Base-by-base conservation (phyloP, 2,888 invertebrate species). In the Hyppa rectilinea region DNA sequence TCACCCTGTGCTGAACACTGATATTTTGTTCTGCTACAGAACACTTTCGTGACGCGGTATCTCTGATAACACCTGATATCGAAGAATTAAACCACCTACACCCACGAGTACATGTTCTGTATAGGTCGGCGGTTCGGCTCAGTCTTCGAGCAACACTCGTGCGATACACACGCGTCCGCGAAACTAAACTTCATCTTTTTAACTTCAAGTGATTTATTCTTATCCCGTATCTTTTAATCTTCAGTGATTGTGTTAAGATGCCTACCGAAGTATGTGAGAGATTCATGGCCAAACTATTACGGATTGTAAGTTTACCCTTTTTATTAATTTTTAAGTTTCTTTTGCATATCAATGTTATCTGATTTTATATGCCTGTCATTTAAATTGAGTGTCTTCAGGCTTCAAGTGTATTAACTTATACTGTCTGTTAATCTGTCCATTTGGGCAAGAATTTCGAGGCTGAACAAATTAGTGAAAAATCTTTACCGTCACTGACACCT, bases 251-350 rank as follows among this genome's bases (percentile, higher is more conserved):
- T 75, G 76, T 69, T 81, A 85, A 84, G 52, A 93, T 93, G 93
- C 93, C 93, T 76, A 91, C 93, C 34, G 88, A 91, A 66, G 89
- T 88, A 23, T 87, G 91, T 71, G 93, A 92, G 78, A 92, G 90
- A 82, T 90, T 93, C 79, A 78, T 92, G 74, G 84, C 89, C 29
- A 92, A 87, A 79, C 65, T 92, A 59, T 84, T 88, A 38, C 86
- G 81, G 70, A 81, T 92, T 79, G 94, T 93, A 67, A 93, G 93
- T 93, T 74, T 78, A 71, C 58, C 31, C 36, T 55, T 65, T 36
- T 65, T 17, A 3, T 23, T 34, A n/a, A n/a, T 65, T 63, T 69
- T 34, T 4, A 26, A 40, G 14, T 26, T 47, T 50, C n/a, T 0
- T 63, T 62, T 58, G 49, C 38, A 55, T 53, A 17, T 64, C 38